A percentile compares a stretch with the other conserved stretches of the same genome.
phyloP scores from a whole-genome alignment of 2,888 invertebrate species.

The Drosophila meridiana region DNA sequence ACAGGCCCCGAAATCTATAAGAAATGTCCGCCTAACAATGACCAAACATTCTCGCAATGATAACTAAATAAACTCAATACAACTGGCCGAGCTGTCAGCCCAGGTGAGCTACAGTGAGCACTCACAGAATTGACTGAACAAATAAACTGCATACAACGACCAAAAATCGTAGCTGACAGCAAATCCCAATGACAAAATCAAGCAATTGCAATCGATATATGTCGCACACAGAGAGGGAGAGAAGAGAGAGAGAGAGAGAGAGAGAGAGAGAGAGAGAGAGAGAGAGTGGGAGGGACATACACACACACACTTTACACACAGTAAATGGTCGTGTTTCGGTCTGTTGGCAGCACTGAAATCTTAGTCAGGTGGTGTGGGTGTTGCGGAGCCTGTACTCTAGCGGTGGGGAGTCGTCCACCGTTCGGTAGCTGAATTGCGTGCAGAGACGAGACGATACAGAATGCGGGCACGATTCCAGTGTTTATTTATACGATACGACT shows the following conservation, averaged over 20 bases:
- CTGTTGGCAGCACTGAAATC: slow-evolving; percentile 54
- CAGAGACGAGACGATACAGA: neutral
- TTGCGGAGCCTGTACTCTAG: neutral
- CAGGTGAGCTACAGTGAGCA: slow-evolving; percentile 2
- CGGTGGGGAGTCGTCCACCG: slow-evolving; percentile 1
- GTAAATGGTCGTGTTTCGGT: slow-evolving; percentile 81
- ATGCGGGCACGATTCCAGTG: neutral
- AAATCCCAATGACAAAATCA: slow-evolving; percentile 81
- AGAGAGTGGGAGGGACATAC: neutral
- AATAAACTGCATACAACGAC: slow-evolving; percentile 45
- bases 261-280: neutral
- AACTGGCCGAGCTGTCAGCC: slow-evolving; percentile 20
- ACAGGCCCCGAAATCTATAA: neutral
- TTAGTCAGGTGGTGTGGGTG: slow-evolving; percentile 11
- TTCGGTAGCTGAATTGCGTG: neutral
- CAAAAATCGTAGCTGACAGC: slow-evolving; percentile 77
- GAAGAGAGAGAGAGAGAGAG: neutral
- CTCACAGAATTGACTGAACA: slow-evolving; percentile 34
- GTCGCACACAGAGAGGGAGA: slow-evolving; percentile 14
- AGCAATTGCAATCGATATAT: slow-evolving; percentile 78
- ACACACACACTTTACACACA: slow-evolving; percentile 15
- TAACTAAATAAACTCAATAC: slow-evolving; percentile 71
- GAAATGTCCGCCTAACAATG: slow-evolving; percentile 49
- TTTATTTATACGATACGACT: too few species aligned
- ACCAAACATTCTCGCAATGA: slow-evolving; percentile 67